Evolutionary conservation across 1,140 invertebrate genomes (phyloP), one percentile per base, ranked within the genome.

Genomic region (Apis mellifera): DNA sequence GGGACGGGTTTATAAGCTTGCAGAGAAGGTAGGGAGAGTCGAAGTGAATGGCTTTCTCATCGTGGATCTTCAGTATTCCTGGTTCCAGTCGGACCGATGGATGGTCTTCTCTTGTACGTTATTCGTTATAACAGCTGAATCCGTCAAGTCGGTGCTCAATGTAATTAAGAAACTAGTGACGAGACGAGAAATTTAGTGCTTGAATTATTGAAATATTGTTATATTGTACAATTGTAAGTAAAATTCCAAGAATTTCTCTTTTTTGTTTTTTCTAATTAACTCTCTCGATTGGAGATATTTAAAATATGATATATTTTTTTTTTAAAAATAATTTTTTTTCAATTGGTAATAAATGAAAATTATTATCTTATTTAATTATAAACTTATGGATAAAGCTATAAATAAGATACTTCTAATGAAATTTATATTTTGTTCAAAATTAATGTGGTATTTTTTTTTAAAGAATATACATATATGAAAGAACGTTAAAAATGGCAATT

Each of bases 11-110:
- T 42, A 32, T 21, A 65, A 54, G 52, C 66, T 48, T 21, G 73
- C 72, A 68, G 19, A 42, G 69, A 87, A 85, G 83, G 86, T 88
- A 88, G 86, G 86, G 86, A 87, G 83, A 64, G 70, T 19, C 71
- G 86, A 78, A 91, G 90, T 84, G 91, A 91, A 91, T 90, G 91
- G 90, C 92, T 93, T 93, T 93, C 91, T 90, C 92, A 89, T 86
- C 72, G 79, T 87, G 84, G 84, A 85, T 84, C 86, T 87, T 84
- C 91, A 92, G 92, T 93, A 89, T 90, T 91, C 90, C 90, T 90
- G 89, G 88, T 91, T 91, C 89, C 84, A 91, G 84, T 87, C 87
- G 86, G 84, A 87, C 90, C 90, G 91, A 93, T 93, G 91, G 92
- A 91, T 87, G 89, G 84, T 88, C 85, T 88, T 55, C 74, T 85